These are phyloP conservation scores for Sebastes hopkinsi DNA, from an alignment of 2,797 vertebrate genomes.

Conservation along the genomic window DNA sequence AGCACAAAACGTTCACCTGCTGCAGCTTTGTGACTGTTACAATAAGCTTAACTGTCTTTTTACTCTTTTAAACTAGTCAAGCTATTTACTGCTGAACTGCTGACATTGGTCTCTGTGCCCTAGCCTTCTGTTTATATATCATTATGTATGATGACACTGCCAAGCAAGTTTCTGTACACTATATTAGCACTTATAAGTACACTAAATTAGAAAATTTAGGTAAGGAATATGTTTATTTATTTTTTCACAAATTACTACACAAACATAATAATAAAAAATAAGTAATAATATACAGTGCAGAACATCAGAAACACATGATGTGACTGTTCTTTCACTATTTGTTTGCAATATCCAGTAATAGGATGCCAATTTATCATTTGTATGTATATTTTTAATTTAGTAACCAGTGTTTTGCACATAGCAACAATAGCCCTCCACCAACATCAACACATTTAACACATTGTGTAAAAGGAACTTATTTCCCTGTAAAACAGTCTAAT, in stretches of 20 bases:
- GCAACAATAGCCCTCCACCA: neutral
- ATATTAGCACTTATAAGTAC: neutral
- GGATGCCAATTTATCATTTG: neutral
- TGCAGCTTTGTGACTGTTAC: neutral
- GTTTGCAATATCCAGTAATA: neutral
- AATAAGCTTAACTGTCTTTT: neutral
- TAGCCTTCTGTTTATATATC: neutral
- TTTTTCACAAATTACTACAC: no score
- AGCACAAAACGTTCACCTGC: neutral
- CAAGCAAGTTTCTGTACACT: neutral
- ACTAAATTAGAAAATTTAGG: neutral
- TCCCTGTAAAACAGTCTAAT: neutral
- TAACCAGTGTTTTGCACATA: neutral
- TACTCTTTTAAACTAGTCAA: neutral
- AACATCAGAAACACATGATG: neutral
- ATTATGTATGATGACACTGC: neutral
- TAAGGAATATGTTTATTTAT: neutral
- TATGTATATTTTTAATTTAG: neutral
- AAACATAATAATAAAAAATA: no score
- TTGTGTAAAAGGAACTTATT: neutral
- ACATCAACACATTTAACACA: neutral
- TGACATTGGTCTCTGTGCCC: rapidly evolving
- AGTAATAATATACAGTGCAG: no score
- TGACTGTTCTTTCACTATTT: neutral
- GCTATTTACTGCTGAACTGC: neutral